Percentiles rank a stretch among this genome's conserved stretches.
Conservation (phyloP, 2,113 vertebrate species). For the Catagonus wagneri region DNA sequence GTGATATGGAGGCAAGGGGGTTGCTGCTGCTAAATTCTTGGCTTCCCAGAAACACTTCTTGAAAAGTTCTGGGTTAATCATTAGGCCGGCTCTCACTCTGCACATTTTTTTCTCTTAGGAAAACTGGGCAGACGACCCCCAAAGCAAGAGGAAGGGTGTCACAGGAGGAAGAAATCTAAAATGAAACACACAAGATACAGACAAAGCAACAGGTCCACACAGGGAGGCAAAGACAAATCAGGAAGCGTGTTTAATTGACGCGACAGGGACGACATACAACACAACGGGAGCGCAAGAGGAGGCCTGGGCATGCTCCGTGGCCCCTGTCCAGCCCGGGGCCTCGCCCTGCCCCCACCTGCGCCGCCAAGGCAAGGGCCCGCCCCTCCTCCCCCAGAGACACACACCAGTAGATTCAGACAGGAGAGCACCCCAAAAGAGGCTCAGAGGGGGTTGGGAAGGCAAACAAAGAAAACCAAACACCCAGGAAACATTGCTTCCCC, state of each 20-base stretch:
- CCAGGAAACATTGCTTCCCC: background rate
- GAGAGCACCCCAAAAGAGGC: background rate
- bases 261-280: constrained; percentile 77
- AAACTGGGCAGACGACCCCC: constrained; percentile 66
- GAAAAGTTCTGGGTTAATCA: background rate
- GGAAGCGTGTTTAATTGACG: constrained; percentile 82
- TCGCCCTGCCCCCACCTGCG: rapidly evolving
- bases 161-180: constrained; percentile 57
- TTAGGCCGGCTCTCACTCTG: rapidly evolving
- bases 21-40: rapidly evolving
- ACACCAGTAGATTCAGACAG: background rate
- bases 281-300: constrained; percentile 45
- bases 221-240: constrained; percentile 68
- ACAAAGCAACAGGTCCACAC: constrained; percentile 78
- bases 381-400: background rate
- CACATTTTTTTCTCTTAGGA: background rate
- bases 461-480: background rate
- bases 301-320: constrained; percentile 31
- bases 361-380: background rate
- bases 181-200: constrained; percentile 67
- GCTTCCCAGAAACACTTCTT: background rate
- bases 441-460: background rate
- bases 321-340: background rate
- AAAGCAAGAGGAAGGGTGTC: constrained; percentile 52
- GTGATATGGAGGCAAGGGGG: background rate